phyloP scores from a whole-genome alignment of 2,113 vertebrate genomes.

The Haplotaxodon microlepis region DNA sequence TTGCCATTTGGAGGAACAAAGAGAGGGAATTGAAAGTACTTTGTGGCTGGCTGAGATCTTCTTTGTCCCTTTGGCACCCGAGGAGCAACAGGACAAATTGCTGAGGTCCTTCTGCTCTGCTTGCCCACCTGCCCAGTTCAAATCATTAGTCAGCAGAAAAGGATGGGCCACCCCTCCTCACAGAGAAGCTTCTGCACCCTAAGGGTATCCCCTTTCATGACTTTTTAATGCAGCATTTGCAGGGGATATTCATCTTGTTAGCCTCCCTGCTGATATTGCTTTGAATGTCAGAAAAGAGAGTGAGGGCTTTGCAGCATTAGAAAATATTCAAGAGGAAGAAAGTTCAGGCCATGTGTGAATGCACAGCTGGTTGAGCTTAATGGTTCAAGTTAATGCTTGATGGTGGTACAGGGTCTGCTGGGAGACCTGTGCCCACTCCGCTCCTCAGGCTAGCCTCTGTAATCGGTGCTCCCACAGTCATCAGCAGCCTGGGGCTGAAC shows the following conservation, averaged over 20 bases:
- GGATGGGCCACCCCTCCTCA: background rate
- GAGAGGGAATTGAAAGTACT: background rate
- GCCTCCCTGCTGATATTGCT: constrained; percentile 12
- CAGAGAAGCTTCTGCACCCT: constrained; percentile 31
- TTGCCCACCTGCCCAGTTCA: constrained; percentile 23
- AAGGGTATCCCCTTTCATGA: constrained; percentile 57
- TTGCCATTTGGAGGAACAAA: background rate
- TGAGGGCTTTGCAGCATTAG: background rate
- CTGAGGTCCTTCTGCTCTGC: constrained; percentile 5
- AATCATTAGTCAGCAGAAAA: constrained; percentile 59
- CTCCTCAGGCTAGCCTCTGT: constrained; percentile 7
- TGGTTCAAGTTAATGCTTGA: background rate
- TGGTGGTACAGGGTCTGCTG: constrained; percentile 4
- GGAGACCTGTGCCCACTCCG: constrained; percentile 9
- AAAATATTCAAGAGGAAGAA: background rate
- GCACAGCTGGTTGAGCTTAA: background rate
- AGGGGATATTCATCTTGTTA: constrained; percentile 54
- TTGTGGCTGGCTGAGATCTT: background rate
- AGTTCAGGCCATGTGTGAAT: background rate
- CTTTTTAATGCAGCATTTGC: constrained; percentile 65
- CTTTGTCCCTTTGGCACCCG: background rate
- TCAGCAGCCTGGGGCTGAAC: constrained; percentile 8
- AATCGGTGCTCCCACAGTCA: constrained; percentile 34
- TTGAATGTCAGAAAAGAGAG: constrained; percentile 17
- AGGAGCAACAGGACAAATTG: constrained; percentile 11